Evolutionary conservation across 2,113 vertebrate species (phyloP), one percentile per base, ranked within the genome.

Genomic region (Lota lota): DNA sequence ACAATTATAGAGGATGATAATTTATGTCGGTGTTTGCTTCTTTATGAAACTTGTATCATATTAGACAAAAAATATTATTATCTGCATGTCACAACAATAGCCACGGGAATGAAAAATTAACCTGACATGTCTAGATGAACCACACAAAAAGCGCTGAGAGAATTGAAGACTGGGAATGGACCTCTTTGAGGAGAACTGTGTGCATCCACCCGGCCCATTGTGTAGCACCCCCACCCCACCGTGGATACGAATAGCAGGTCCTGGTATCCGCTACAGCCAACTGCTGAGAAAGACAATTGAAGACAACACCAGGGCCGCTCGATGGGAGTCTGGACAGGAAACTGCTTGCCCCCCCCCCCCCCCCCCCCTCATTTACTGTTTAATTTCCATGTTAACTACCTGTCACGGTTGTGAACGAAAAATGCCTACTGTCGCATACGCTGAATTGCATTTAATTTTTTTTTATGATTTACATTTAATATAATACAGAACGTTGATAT

Each of bases 21-120:
- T 87, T 90, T 89, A 88, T 85, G 87, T 89, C 80, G 80, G 84
- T 92, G 87, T 89, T 91, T 89, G 90, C 90, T 86, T 88, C 88
- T 90, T 88, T 81, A 90, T 85, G 79, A 88, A 83, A 85, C 85
- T 81, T 84, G 85, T 85, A 85, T 81, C 75, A 80, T 89, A 89
- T 80, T 83, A 81, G 80, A 88, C 84, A 72, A 86, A 47, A 47
- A 10, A 12, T n/a, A 56, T 81, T 82, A 89, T 88, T 84, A 83
- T 86, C 86, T 86, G 89, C 92, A 92, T 91, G 91, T 86, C 65
- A 80, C 67, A 78, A 70, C 66, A 81, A 78, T 81, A 80, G 74
- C 75, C 24, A 76, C 79, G 75, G 75, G 74, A 80, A 69, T 51
- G 56, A 61, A 61, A 53, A 53, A 61, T 7, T 50, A 56, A 22